phyloP scores from a whole-genome alignment of 2,888 invertebrate genomes.

The Cancer borealis region DNA sequence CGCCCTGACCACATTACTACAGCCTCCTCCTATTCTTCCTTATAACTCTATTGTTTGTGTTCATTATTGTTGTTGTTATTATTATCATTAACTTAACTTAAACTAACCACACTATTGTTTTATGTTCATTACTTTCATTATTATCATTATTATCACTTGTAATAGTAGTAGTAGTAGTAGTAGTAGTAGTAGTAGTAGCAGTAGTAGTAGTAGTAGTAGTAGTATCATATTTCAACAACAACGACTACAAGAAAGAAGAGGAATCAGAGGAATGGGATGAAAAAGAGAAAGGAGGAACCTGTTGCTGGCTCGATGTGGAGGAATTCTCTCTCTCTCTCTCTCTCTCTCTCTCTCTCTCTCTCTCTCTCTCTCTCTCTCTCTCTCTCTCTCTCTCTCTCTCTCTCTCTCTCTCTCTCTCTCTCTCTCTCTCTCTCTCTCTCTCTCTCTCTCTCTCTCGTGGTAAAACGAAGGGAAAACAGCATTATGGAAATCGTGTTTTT shows the following conservation, averaged over 20 bases:
- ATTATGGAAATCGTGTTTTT: conserved; percentile 12
- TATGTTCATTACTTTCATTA: not conserved
- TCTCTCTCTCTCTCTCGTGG: not conserved
- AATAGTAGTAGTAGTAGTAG: not conserved
- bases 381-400: too few species aligned
- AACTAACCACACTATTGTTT: not conserved
- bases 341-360: not conserved
- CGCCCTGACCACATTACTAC: not conserved
- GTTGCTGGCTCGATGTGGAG: not conserved
- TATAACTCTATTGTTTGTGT: not conserved
- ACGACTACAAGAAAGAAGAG: not conserved
- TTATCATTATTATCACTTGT: not conserved
- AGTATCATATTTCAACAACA: not conserved
- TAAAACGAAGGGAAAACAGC: not conserved
- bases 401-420: too few species aligned
- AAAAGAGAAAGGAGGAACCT: not conserved
- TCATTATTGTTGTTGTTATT: not conserved
- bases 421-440: not conserved
- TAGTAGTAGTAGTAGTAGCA: not conserved
- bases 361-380: too few species aligned
- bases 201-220: not conserved
- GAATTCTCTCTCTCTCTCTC: not conserved
- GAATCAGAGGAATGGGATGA: not conserved
- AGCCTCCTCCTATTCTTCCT: not conserved
- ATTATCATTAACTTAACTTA: too few species aligned